Evolutionary conservation across 2,113 vertebrate genomes (phyloP).

Genomic region (Beaufortia kweichowensis): DNA sequence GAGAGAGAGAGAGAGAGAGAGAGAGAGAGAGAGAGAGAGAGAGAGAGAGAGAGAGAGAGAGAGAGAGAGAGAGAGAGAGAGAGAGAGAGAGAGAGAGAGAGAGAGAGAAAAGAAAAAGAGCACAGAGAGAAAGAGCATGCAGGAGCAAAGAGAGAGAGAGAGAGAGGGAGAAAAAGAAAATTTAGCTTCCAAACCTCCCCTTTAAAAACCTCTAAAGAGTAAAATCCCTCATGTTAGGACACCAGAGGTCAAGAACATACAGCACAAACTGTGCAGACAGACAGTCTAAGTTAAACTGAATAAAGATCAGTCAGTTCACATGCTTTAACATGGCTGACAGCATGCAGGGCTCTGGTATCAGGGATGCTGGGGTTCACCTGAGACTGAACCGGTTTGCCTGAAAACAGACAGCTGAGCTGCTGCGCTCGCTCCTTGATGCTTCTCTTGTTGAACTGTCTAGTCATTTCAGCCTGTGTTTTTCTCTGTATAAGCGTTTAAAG

Average conservation of each 20-base stretch:
- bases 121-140: too few species aligned
- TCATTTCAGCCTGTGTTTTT: conserved; percentile 75
- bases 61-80: not conserved
- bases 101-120: too few species aligned
- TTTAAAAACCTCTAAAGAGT: not conserved
- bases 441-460: conserved; percentile 84
- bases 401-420: conserved; percentile 86
- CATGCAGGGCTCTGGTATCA: not conserved
- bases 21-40: not conserved
- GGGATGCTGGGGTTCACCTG: conserved; percentile 71
- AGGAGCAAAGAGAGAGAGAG: not conserved
- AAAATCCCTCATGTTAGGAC: too few species aligned
- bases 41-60: not conserved
- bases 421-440: conserved; percentile 89
- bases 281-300: too few species aligned
- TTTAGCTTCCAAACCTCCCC: not conserved
- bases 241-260: too few species aligned
- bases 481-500: conserved; percentile 72
- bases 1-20: not conserved
- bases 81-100: too few species aligned
- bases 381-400: conserved; percentile 66
- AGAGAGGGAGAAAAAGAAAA: not conserved
- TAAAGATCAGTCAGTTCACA: not conserved
- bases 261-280: too few species aligned
- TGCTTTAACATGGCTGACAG: conserved; percentile 4